These are phyloP conservation scores for Trichomalopsis sarcophagae DNA, from an alignment of 1,140 invertebrate genomes.

Conservation along the genomic window DNA sequence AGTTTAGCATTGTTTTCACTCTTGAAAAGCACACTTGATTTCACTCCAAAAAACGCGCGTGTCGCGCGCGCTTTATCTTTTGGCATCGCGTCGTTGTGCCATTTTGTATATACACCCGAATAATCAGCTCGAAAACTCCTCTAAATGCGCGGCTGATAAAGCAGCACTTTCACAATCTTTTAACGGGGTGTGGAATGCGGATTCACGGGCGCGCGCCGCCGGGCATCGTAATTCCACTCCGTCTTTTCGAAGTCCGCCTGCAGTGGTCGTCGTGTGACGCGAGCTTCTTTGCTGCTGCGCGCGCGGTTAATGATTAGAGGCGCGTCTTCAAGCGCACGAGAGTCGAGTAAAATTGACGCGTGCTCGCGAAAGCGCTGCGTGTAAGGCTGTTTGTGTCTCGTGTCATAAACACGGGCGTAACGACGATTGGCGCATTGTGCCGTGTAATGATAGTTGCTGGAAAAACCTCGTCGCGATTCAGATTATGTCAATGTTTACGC, in stretches of 20 bases:
- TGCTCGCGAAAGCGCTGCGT: not conserved
- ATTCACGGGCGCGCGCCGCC: slow-evolving; percentile 26
- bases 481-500: too few relatives aligned
- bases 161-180: slow-evolving; percentile 45
- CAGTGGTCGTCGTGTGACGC: not conserved
- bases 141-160: slow-evolving; percentile 18
- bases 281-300: not conserved
- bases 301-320: not conserved
- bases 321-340: not conserved
- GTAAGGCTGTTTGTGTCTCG: too few relatives aligned
- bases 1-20: slow-evolving; percentile 1
- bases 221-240: slow-evolving; percentile 4
- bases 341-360: not conserved
- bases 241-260: not conserved
- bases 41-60: not conserved
- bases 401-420: not conserved
- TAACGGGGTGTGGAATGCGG: slow-evolving; percentile 40
- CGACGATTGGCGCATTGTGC: not conserved
- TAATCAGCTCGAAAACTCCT: not conserved
- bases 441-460: too few relatives aligned
- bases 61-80: not conserved
- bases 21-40: not conserved
- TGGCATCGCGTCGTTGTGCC: too few relatives aligned
- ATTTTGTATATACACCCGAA: not conserved
- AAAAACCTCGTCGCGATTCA: too few relatives aligned